Conservation (phyloP, 2,797 vertebrate genomes). For the Rhabdophis nuchalis region DNA sequence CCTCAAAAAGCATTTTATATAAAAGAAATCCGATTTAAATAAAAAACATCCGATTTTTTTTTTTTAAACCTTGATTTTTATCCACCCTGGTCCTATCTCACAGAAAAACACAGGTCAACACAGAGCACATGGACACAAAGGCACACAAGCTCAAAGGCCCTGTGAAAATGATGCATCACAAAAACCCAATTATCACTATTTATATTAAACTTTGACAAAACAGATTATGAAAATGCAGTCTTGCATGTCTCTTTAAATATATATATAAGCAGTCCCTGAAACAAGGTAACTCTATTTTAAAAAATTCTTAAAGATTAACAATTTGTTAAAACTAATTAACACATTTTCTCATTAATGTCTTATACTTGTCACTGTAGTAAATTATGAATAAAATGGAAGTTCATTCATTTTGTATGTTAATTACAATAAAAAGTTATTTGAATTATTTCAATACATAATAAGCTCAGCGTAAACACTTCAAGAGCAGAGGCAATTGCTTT, state of each 20-base stretch:
- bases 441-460: neutral
- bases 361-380: neutral
- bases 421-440: neutral
- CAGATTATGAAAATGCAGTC: neutral
- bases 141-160: neutral
- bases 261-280: neutral
- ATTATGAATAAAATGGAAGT: neutral
- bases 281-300: neutral
- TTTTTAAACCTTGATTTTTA: no score
- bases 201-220: neutral
- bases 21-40: no score
- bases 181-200: neutral
- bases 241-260: neutral
- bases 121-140: neutral
- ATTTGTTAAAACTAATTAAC: slow-evolving; percentile 7
- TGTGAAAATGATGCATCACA: neutral
- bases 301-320: neutral
- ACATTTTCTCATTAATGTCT: slow-evolving; percentile 6
- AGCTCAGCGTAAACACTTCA: neutral
- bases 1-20: no score
- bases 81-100: neutral
- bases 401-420: neutral
- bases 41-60: no score
- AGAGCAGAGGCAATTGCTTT: neutral
- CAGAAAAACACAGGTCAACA: neutral